Conservation (phyloP, 2,888 invertebrate species). For the Oligia fasciuncula region DNA sequence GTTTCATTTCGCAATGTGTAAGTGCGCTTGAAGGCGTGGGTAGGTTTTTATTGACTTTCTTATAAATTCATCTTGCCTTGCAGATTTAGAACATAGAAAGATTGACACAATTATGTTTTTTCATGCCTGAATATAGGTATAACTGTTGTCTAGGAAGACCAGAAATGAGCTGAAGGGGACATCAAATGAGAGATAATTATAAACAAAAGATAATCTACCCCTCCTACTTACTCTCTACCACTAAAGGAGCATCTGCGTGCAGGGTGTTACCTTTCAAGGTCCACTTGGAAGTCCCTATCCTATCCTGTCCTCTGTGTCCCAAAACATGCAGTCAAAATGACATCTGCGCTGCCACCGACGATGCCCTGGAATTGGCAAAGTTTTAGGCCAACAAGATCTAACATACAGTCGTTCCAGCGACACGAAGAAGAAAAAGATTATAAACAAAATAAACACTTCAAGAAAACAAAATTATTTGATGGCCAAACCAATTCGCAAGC, state of each 20-base stretch:
- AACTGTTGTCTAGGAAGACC: background rate
- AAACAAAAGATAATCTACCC: background rate
- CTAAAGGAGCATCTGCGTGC: background rate
- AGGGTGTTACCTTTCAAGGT: background rate
- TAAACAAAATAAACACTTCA: background rate
- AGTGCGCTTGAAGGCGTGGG: background rate
- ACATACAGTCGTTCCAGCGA: too few relatives aligned
- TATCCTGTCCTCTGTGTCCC: too few relatives aligned
- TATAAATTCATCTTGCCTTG: background rate
- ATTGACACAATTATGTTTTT: background rate
- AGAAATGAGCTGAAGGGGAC: background rate
- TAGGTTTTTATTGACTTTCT: background rate
- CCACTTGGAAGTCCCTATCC: too few relatives aligned
- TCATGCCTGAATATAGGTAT: background rate
- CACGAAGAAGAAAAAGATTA: background rate
- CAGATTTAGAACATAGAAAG: background rate
- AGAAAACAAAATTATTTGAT: background rate
- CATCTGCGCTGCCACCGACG: too few relatives aligned
- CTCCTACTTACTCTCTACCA: background rate
- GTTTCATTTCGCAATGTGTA: constrained; percentile 6
- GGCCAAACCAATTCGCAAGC: background rate
- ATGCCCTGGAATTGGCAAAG: too few relatives aligned
- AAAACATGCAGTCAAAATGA: too few relatives aligned
- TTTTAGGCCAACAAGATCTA: too few relatives aligned
- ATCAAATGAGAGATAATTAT: background rate